A percentile compares a stretch with the other conserved stretches of the same genome.
phyloP scores from a whole-genome alignment of 2,113 vertebrate genomes.

The Saguinus imperator region DNA sequence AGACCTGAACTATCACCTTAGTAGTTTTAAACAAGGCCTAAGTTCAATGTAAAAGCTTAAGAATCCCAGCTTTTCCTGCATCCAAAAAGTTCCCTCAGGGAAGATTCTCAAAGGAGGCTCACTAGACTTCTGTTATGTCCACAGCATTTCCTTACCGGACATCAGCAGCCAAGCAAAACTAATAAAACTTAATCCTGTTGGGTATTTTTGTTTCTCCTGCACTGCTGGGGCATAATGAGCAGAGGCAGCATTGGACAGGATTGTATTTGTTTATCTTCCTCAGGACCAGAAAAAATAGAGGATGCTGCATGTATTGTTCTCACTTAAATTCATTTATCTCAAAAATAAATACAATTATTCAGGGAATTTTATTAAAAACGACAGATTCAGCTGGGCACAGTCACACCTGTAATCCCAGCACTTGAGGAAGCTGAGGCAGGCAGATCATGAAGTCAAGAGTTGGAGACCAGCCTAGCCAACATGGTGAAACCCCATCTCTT shows the following conservation, averaged over 20 bases:
- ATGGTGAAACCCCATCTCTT: too few relatives aligned
- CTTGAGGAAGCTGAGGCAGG: too few relatives aligned
- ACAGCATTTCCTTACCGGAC: background rate
- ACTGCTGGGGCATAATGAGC: background rate
- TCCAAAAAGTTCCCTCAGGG: background rate
- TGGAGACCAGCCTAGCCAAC: too few relatives aligned
- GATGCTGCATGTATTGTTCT: conserved; percentile 17
- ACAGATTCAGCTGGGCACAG: background rate
- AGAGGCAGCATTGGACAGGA: background rate
- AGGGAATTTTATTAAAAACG: background rate
- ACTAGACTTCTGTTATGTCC: background rate
- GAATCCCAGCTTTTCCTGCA: background rate
- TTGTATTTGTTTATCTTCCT: conserved; percentile 30
- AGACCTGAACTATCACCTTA: background rate
- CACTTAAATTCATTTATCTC: background rate
- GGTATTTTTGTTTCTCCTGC: conserved; percentile 23
- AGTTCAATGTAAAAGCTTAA: background rate
- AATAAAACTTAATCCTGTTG: background rate
- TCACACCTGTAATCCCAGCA: too few relatives aligned
- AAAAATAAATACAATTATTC: background rate
- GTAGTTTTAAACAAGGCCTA: conserved; percentile 10
- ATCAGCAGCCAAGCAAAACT: background rate
- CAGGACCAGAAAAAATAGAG: conserved; percentile 23
- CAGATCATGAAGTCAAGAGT: too few relatives aligned
- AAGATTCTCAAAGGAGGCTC: background rate